Percentiles rank a stretch among this genome's conserved stretches.
These are phyloP conservation scores for Galleria mellonella DNA, from an alignment of 1,140 invertebrate genomes.

Conservation along the genomic window DNA sequence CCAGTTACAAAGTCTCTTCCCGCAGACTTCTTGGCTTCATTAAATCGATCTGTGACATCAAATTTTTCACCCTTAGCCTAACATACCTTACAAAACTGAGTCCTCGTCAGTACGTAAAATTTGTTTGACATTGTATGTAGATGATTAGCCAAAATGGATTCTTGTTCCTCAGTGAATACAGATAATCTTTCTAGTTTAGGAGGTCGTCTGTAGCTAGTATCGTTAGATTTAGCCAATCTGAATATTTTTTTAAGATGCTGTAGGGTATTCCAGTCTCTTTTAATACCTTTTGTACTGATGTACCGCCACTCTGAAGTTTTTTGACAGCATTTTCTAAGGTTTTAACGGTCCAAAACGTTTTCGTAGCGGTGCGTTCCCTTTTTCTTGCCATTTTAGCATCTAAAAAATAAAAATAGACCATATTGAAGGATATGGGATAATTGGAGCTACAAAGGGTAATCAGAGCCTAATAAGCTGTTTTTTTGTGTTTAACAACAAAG, in stretches of 20 bases:
- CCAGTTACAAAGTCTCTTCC: slow-evolving; percentile 9
- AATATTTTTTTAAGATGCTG: slow-evolving; percentile 8
- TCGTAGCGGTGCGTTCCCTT: slow-evolving; percentile 3
- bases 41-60: slow-evolving; percentile 2
- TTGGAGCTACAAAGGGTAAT: slow-evolving; percentile 6
- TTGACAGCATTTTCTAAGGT: slow-evolving; percentile 6
- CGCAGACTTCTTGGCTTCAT: slow-evolving; percentile 3
- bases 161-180: slow-evolving; percentile 6
- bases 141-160: slow-evolving; percentile 2
- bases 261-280: slow-evolving; percentile 9
- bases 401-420: slow-evolving; percentile 2
- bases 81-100: slow-evolving; percentile 5
- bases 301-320: slow-evolving; percentile 2
- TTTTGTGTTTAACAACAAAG: too few species aligned
- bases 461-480: slow-evolving; percentile 3
- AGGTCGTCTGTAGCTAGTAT: slow-evolving; percentile 2
- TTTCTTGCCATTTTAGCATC: slow-evolving; percentile 3
- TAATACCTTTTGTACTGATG: slow-evolving; percentile 6
- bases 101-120: slow-evolving; percentile 5
- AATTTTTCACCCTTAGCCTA: slow-evolving; percentile 3
- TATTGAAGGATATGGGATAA: slow-evolving; percentile 3
- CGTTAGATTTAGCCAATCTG: slow-evolving; percentile 5
- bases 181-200: slow-evolving; percentile 3
- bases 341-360: slow-evolving; percentile 2
- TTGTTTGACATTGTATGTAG: slow-evolving; percentile 6